These are phyloP conservation scores for Hucho hucho DNA, from an alignment of 2,113 vertebrate species.

Conservation along the genomic window DNA sequence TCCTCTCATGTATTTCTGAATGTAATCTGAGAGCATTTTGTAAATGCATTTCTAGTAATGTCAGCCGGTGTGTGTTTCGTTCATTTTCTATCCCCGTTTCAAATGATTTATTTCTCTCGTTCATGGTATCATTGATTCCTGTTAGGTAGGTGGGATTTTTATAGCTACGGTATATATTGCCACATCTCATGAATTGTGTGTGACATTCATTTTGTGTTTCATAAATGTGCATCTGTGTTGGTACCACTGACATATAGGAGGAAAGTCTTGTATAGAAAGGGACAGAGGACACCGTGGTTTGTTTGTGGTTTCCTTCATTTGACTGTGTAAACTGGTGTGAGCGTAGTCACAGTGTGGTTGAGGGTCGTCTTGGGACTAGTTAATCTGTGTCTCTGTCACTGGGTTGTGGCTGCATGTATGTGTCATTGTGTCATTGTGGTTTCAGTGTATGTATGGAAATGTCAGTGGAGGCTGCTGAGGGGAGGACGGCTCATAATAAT, in stretches of 20 bases:
- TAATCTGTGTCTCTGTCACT: too few relatives aligned
- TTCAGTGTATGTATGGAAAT: slow-evolving; percentile 4
- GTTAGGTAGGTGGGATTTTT: not conserved
- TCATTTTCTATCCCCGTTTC: not conserved
- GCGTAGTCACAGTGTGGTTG: not conserved
- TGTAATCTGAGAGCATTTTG: slow-evolving; percentile 22
- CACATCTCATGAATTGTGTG: not conserved
- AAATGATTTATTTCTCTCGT: not conserved
- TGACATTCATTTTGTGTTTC: not conserved
- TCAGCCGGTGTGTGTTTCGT: slow-evolving; percentile 20
- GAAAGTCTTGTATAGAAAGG: slow-evolving; percentile 1
- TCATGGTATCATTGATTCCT: not conserved
- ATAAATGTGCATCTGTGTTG: not conserved
- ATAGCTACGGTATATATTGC: not conserved
- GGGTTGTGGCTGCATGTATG: slow-evolving; percentile 12
- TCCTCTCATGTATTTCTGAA: slow-evolving; percentile 3
- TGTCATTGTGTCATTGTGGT: slow-evolving; percentile 8
- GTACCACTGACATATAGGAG: not conserved
- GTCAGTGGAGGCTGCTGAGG: slow-evolving; percentile 27
- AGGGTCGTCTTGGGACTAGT: too few relatives aligned
- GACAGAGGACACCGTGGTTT: not conserved
- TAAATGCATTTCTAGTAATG: not conserved
- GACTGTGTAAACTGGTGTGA: not conserved
- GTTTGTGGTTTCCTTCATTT: not conserved
- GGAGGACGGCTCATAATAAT: too few relatives aligned